Base-by-base conservation (phyloP, 2,113 vertebrate genomes). In the Psilopsiagon aurifrons region DNA sequence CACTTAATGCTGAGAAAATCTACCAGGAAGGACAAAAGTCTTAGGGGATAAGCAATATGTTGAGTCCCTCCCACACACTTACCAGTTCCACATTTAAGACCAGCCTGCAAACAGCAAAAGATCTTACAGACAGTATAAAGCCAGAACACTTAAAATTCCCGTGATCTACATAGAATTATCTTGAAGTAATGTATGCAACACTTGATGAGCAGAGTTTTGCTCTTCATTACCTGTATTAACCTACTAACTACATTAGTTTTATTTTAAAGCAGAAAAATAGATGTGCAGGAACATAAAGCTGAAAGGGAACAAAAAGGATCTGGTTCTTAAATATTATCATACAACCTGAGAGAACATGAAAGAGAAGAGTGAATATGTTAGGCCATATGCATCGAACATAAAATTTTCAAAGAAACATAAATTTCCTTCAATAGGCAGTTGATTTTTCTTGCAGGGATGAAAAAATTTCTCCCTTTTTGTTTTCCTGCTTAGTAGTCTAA, bases 31-130 rank as follows among this genome's bases (percentile, higher is more conserved):
- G 97, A 97, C 86, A 94, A 96, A 98, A 98, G 95, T 98, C 97
- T 92, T 93, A 94, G 97, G 96, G 92, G 90, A 92, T 83, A 94
- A 97, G 88, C 95, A 97, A 88, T 84, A 96, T 95, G 95, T 95
- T 94, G 96, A 95, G 95, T 98, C 97, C 97, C 98, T 98, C 96
- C 96, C 96, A 98, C 98, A 96, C 98, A 97, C 92, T 98, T 97
- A 98, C 95, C 98, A 97, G 97, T 96, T 94, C 92, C 55, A 78
- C 63, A 95, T 97, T 97, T 97, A 88, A 94, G 91, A 98, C 95
- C 78, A 93, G 96, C 76, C 94, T 97, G 93, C 74, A 35, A 96
- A 96, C 2, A 84, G 69, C 75, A 90, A 64, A 78, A 39, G 11
- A 14, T 87, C 97, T 96, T 94, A 75, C 7, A 84, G 89, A 86